Conservation (phyloP, 1,140 invertebrate species). For the Conopomorpha cramerella region DNA sequence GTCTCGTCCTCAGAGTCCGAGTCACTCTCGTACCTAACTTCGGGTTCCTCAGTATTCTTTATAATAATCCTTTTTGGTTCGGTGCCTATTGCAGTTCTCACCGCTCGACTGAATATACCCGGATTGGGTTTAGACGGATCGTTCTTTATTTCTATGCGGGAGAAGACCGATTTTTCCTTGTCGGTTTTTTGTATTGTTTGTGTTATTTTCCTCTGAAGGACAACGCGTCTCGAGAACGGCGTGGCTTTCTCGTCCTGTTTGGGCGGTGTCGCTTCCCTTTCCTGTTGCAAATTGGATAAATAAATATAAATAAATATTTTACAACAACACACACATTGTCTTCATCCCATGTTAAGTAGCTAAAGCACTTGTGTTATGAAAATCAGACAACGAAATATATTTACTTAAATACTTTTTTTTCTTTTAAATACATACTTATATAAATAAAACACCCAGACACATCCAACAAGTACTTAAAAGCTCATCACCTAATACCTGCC, state of each 20-base stretch:
- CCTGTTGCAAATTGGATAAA: constrained; percentile 13
- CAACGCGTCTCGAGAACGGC: constrained; percentile 25
- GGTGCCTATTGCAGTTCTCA: constrained; percentile 20
- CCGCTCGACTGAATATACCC: constrained; percentile 35
- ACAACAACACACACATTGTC: no score
- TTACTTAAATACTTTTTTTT: no score
- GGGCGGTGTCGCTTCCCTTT: constrained; percentile 7
- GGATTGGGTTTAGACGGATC: constrained; percentile 22
- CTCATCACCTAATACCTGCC: no score
- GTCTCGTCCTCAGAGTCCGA: constrained; percentile 14
- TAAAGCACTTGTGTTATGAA: no score
- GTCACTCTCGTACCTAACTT: constrained; percentile 20
- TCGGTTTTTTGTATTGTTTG: not conserved
- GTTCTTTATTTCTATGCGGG: constrained; percentile 15
- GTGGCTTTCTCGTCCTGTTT: constrained; percentile 13
- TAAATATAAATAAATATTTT: no score
- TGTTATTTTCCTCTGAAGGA: constrained; percentile 20
- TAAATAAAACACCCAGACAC: no score
- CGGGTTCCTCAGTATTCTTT: constrained; percentile 11
- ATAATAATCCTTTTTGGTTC: constrained; percentile 9
- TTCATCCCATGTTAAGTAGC: no score
- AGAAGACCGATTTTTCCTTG: constrained; percentile 22
- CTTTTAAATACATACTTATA: no score
- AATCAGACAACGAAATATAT: no score
- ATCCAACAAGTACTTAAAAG: no score